Evolutionary conservation across 2,888 invertebrate genomes (phyloP).

Genomic region (Sminthurinus aureus): DNA sequence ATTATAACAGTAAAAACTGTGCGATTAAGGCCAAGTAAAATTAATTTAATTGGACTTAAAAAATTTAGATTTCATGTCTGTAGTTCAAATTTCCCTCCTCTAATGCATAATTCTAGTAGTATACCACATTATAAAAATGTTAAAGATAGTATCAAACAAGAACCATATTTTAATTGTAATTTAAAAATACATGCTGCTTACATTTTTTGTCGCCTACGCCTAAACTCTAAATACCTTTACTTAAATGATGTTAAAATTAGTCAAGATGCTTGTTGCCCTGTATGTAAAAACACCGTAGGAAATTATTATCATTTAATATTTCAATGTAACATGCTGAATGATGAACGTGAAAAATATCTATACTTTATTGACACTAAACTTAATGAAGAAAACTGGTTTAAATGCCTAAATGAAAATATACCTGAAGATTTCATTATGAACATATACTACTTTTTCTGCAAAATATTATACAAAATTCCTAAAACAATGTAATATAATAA

Average conservation of each 20-base stretch:
- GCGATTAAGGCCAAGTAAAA: no score
- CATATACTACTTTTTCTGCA: neutral
- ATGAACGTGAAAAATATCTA: neutral
- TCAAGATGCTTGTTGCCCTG: neutral
- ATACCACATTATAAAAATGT: neutral
- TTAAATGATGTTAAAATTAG: neutral
- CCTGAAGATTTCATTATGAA: neutral
- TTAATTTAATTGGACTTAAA: no score
- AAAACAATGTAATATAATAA: no score
- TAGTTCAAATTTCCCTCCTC: no score
- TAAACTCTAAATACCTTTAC: neutral
- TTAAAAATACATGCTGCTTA: neutral
- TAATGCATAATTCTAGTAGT: neutral
- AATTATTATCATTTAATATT: neutral
- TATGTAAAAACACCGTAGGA: neutral
- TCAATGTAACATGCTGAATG: neutral
- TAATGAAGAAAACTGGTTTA: neutral
- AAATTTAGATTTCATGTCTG: no score
- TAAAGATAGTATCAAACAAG: neutral
- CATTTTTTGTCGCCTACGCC: neutral
- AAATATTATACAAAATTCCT: neutral
- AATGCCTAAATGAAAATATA: neutral
- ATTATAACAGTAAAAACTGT: no score
- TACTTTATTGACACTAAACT: neutral
- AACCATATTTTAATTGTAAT: neutral